Percentiles rank a stretch among this genome's conserved stretches.
phyloP scores from a whole-genome alignment of 2,888 invertebrate genomes.

The Scaptodrosophila latifasciaeformis region DNA sequence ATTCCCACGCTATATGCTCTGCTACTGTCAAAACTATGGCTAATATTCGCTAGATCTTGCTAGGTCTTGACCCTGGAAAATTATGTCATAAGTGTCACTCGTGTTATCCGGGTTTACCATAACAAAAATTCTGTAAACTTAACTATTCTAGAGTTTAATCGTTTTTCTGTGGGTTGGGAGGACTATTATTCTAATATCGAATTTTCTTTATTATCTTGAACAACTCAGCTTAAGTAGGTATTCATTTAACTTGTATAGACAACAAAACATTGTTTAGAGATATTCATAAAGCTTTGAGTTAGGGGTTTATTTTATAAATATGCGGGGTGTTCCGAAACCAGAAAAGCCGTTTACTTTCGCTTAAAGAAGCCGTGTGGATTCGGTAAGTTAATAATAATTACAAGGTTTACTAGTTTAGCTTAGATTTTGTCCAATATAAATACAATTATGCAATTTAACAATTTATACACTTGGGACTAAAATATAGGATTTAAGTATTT shows the following conservation, averaged over 20 bases:
- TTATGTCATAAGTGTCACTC: no score
- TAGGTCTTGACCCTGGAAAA: no score
- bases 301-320: no score
- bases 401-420: background rate
- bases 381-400: background rate
- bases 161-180: background rate
- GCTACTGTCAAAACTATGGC: no score
- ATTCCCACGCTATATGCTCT: no score
- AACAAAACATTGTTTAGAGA: background rate
- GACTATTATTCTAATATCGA: background rate
- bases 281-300: background rate
- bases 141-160: no score
- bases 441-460: constrained; percentile 24
- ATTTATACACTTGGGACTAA: constrained; percentile 35
- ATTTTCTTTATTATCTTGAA: background rate
- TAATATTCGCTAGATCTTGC: no score
- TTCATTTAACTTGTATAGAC: constrained; percentile 3
- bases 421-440: background rate
- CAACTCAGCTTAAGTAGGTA: background rate
- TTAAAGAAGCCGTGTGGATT: background rate
- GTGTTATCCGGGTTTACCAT: background rate
- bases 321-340: no score
- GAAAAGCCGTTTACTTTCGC: background rate
- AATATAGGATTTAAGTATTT: constrained; percentile 14
- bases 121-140: no score